phyloP scores from a whole-genome alignment of 2,888 invertebrate species.

The Caenorhabditis becei region DNA sequence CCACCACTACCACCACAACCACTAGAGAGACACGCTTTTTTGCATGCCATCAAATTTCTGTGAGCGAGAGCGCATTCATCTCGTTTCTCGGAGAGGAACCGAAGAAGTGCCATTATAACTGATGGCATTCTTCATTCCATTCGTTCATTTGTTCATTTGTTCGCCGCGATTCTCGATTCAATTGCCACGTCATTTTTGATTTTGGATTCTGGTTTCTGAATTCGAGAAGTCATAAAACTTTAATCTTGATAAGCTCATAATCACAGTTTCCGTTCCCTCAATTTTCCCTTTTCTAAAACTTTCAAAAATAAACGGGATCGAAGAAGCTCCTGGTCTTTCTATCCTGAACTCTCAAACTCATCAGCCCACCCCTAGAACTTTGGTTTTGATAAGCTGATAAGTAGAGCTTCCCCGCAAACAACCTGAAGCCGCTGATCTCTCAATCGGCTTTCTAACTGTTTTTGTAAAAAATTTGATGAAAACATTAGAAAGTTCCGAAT shows the following conservation, averaged over 20 bases:
- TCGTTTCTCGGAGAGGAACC: background rate
- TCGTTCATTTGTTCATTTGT: background rate
- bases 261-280: too few relatives aligned
- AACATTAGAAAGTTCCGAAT: too few relatives aligned
- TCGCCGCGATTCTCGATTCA: background rate
- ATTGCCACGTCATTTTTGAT: background rate
- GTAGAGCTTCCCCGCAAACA: background rate
- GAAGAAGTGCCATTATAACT: conserved; percentile 40
- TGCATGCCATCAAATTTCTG: background rate
- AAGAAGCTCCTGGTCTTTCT: too few relatives aligned
- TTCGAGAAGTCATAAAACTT: too few relatives aligned
- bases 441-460: background rate
- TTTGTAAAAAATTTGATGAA: too few relatives aligned
- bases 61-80: background rate
- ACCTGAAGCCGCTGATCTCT: background rate
- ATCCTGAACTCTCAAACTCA: conserved; percentile 1
- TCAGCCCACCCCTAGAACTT: too few relatives aligned
- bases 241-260: background rate
- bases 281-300: too few relatives aligned
- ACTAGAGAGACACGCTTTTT: conserved; percentile 13
- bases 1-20: background rate
- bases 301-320: too few relatives aligned
- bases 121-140: conserved; percentile 18
- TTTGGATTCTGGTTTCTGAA: background rate
- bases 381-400: background rate